Evolutionary conservation across 2,888 invertebrate genomes (phyloP), one percentile per base, ranked within the genome.

Genomic region (Sipunculus nudus): DNA sequence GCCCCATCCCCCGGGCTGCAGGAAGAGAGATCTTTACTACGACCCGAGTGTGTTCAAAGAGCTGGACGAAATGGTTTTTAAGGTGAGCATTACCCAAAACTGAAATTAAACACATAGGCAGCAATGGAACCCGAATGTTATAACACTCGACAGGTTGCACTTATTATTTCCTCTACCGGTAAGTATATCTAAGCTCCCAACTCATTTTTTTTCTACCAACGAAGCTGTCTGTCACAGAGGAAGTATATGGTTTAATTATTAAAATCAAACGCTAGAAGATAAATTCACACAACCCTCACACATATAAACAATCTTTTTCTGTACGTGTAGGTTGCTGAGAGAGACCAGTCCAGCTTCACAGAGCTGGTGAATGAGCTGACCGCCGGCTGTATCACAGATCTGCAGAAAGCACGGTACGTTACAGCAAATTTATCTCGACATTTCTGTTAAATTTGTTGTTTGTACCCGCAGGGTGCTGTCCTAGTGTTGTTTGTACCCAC

Each of bases 381-480:
- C 2, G 76, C 75, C 49, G 74, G 76, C 53, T 74, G 81, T 26
- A 61, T 78, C 21, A 74, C 76, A 19, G 83, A 84, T 47, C 64
- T 83, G 25, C 81, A 83, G 57, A 84, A 83, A 70, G 82, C 78
- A 55, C 77, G 81, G 81, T 82, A 65, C 61, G 50, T 29, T n/a
- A 25, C n/a, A 38, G 16, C 10, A 21, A 28, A 28, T 8, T 16
- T 23, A 13, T 3, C n/a, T 23, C 26, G 8, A 25, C 5, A 29
- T 46, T 46, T 46, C 47, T n/a, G n/a, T n/a, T n/a, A n/a, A n/a
- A n/a, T n/a, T n/a, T n/a, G n/a, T n/a, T n/a, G n/a, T n/a, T n/a
- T n/a, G n/a, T n/a, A n/a, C n/a, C n/a, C n/a, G n/a, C n/a, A n/a
- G n/a, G n/a, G n/a, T n/a, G n/a, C n/a, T n/a, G n/a, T n/a, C n/a